Conservation (phyloP, 2,113 vertebrate genomes). For the Chlorodrepanis virens region DNA sequence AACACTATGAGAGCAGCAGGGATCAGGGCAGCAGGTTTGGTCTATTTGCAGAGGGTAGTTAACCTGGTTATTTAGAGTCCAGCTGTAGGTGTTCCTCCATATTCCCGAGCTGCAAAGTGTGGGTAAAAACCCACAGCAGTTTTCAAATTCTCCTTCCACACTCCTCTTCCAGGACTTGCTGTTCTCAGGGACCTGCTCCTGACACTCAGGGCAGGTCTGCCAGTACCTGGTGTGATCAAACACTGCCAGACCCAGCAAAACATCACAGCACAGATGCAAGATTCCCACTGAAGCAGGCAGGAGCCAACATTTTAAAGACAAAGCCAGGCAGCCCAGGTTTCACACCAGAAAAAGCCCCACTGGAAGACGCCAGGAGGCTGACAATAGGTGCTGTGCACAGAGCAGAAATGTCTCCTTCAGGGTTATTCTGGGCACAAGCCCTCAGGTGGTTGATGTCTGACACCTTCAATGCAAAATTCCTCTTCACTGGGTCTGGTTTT, state of each 20-base stretch:
- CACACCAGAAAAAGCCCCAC: not conserved
- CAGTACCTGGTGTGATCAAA: not conserved
- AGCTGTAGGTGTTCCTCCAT: not conserved
- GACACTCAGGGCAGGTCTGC: not conserved
- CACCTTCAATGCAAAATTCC: not conserved
- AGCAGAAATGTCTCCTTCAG: not conserved
- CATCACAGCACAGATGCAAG: not conserved
- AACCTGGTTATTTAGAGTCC: slow-evolving; percentile 62
- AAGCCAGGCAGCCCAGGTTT: not conserved
- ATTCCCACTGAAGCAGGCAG: not conserved
- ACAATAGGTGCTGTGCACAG: not conserved
- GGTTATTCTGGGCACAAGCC: not conserved
- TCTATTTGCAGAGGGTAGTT: slow-evolving; percentile 35
- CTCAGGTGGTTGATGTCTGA: not conserved
- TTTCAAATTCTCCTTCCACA: not conserved
- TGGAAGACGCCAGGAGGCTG: not conserved
- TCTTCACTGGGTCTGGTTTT: not conserved
- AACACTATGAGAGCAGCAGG: slow-evolving; percentile 47
- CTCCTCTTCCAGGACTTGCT: not conserved
- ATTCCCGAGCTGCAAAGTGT: not conserved
- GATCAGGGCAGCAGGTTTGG: slow-evolving; percentile 46
- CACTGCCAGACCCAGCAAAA: not conserved
- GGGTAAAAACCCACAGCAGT: not conserved
- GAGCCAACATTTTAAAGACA: not conserved
- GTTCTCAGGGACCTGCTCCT: not conserved